phyloP scores from a whole-genome alignment of 2,888 invertebrate species.

The Hesperia comma region DNA sequence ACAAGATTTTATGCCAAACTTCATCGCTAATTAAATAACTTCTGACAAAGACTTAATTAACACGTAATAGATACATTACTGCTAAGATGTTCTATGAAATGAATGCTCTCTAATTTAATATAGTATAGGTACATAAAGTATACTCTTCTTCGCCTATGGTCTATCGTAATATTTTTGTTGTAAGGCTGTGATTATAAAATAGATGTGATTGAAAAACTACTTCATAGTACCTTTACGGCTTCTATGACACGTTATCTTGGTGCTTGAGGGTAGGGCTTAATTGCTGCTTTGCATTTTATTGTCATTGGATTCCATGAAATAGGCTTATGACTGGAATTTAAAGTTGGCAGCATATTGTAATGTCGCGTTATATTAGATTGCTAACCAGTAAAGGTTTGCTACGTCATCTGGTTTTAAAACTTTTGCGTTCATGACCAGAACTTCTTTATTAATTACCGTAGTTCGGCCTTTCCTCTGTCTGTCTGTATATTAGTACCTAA shows the following conservation, averaged over 20 bases:
- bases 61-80: too few relatives aligned
- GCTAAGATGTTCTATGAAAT: too few relatives aligned
- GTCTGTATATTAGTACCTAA: too few relatives aligned
- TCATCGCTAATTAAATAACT: too few relatives aligned
- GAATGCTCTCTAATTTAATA: too few relatives aligned
- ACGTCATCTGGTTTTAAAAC: background rate
- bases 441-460: too few relatives aligned
- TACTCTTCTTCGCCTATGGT: too few relatives aligned
- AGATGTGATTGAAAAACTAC: conserved; percentile 18
- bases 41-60: too few relatives aligned
- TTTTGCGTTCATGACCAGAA: background rate
- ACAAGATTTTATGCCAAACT: too few relatives aligned
- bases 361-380: background rate
- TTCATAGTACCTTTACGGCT: conserved; percentile 20
- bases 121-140: too few relatives aligned
- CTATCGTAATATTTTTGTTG: conserved; percentile 2
- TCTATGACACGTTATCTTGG: conserved; percentile 17
- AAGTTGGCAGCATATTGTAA: conserved; percentile 15
- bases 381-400: background rate
- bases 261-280: conserved; percentile 20
- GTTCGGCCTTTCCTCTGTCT: too few relatives aligned
- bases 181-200: background rate
- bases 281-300: conserved; percentile 28
- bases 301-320: conserved; percentile 25
- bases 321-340: conserved; percentile 26